Evolutionary conservation across 2,888 invertebrate species (phyloP), one percentile per base, ranked within the genome.

Genomic region (Apotomis capreana): DNA sequence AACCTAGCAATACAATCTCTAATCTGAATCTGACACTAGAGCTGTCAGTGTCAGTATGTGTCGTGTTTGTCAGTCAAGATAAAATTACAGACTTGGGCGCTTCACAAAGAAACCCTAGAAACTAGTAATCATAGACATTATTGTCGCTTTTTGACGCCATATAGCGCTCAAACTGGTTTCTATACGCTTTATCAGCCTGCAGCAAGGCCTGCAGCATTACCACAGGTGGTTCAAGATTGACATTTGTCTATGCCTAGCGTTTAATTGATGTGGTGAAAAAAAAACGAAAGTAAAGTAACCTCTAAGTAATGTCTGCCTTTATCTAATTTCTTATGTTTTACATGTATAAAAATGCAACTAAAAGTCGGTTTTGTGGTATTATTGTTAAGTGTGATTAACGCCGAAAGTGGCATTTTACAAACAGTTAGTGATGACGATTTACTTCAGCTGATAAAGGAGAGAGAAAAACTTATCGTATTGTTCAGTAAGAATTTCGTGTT

Each of bases 401-500:
- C 82, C 12, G 78, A 85, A 70, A 83, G 84, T 80, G 80, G 85
- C 78, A 81, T 83, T 68, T 88, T 96, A 71, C 96, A 96, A 85
- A 93, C 91, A 75, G 95, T 97, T 12, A 95, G 94, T 83, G 97
- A 97, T 82, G 95, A 96, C 77, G 97, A 97, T 80, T 93, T 97
- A 75, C 93, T 97, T 70, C 95, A 96, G 85, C 92, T 97, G 63
- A 95, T 97, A 75, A 95, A 95, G 85, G 95, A 94, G 69, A 96
- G 97, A 88, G 96, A 96, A 89, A 96, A 96, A 91, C 96, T 97
- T 70, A 94, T 97, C 74, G 96, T 95, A 62, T 90, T 97, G 70
- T 97, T 97, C 85, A 94, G 97, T 97, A 94, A 96, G 96, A 95
- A 84, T 51, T 71, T 51, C 9, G 26, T 75, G 26, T 58, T 63